Evolutionary conservation across 2,888 invertebrate species (phyloP), one percentile per base, ranked within the genome.

Genomic region (Drosophila macrospina): DNA sequence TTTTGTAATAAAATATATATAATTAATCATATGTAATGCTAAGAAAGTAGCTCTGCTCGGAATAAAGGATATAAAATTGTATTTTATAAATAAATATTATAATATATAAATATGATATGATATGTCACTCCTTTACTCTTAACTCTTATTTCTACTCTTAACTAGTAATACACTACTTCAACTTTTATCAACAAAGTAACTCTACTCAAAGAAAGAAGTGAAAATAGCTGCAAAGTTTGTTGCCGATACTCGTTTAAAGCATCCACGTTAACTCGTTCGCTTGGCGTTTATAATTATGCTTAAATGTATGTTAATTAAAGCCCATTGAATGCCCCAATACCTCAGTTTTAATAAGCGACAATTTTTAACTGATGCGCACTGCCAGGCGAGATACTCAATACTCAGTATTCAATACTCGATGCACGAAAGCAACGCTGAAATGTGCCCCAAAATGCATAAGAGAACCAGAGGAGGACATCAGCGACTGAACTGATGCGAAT

Each of bases 391-490:
- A 47, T 30, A 32, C 45, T 28, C 11, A 2, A 20, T 20, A 20
- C 20, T 1, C 20, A 20, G 3, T 45, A 8, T 15, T 45, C 44
- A 11, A 24, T 37, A 8, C 16, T 15, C 16, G 44, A 55, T 57
- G 20, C 54, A 55, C 60, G 65, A 54, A 56, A 48, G 57, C 50
- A 55, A 13, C 47, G 60, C 7, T 41, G 57, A 69, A 62, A 62
- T 62, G 41, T 30, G 37, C 26, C 44, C 36, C 39, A 42, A 59
- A 69, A 59, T 60, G 70, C 57, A 55, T 36, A 7, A 24, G 48
- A 54, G 30, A 57, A 45, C 16, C 69, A 10, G 57, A 51, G 51
- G 69, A 70, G 76, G 52, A 73, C 65, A 56, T 52, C 75, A 55
- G 24, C 64, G 16, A 39, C 57, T 59, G 50, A 41, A 59, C 30